Evolutionary conservation across 2,888 invertebrate genomes (phyloP).

Genomic region (Aelia acuminata): DNA sequence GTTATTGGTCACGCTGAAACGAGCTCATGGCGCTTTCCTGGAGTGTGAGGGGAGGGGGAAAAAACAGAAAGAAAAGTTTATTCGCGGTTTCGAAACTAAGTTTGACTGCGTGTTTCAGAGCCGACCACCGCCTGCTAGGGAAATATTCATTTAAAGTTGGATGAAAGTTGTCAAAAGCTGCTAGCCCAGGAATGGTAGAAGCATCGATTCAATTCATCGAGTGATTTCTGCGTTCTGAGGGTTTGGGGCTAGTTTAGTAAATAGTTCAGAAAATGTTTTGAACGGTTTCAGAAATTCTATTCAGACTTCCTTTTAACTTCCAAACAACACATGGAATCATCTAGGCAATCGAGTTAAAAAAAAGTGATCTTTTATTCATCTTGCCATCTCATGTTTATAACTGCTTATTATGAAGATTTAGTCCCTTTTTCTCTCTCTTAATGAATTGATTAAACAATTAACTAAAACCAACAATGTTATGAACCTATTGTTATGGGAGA

Average conservation of each 20-base stretch:
- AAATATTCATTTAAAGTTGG: slow-evolving; percentile 41
- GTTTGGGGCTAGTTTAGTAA: background rate
- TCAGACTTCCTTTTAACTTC: too few species aligned
- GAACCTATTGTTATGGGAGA: background rate
- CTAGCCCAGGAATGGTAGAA: background rate
- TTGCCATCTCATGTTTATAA: too few species aligned
- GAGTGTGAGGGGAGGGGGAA: background rate
- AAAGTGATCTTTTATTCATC: too few species aligned
- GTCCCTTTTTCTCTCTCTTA: background rate
- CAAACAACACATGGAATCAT: too few species aligned
- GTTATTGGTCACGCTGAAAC: background rate
- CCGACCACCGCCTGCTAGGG: slow-evolving; percentile 5
- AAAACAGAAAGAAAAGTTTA: background rate
- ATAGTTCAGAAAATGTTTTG: background rate
- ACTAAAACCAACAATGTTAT: background rate
- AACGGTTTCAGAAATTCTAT: background rate
- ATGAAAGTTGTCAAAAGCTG: slow-evolving; percentile 10
- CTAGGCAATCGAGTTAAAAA: too few species aligned
- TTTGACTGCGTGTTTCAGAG: slow-evolving; percentile 31
- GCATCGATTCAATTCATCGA: background rate
- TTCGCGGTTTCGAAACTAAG: slow-evolving; percentile 16
- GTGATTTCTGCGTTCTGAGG: background rate
- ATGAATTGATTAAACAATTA: background rate
- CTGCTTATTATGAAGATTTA: too few species aligned
- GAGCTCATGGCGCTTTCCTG: background rate